Evolutionary conservation across 1,140 invertebrate species (phyloP), one percentile per base, ranked within the genome.

Genomic region (Anoplophora glabripennis): DNA sequence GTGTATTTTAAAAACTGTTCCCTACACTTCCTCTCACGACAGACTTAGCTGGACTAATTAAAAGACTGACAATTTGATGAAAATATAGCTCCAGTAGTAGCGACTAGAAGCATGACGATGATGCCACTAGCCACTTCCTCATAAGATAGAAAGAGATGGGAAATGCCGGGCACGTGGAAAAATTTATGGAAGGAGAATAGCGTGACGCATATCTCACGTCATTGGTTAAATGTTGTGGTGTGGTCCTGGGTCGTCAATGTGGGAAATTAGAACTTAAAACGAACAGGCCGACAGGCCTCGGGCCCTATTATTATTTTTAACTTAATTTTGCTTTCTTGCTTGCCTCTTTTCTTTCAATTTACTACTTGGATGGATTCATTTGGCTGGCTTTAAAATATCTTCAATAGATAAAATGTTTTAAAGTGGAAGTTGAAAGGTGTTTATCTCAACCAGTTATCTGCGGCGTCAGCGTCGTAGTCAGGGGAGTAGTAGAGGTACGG

Each of bases 171-270:
- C 21, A 11, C 38, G 38, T 41, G n/a, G 38, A 12, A 12, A 41
- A n/a, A 5, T 17, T 45, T 45, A 14, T 14, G 15, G n/a, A 18
- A 45, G 21, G 21, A 17, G 15, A 10, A 18, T 45, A 18, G 42
- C 21, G 42, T 45, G 42, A 18, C 21, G n/a, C 42, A 11, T 17
- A 45, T 7, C 12, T 15, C 12, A 46, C 44, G 28, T 41, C 33
- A 57, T 57, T 57, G 55, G 55, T 38, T 48, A 36, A 49, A 21
- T 18, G 48, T 21, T 15, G 46, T 57, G 55, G 55, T 57, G 55
- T 49, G 55, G 55, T 57, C 35, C 36, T 11, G 8, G 11, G 7
- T 10, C 28, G 17, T 15, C 44, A 49, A 49, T 35, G 28, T 47
- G 9, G 18, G 21, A n/a, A 47, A 40, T 12, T 2, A 40, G 4